Evolutionary conservation across 53 echinoderm and acorn worm genomes (phyloP), one percentile per base, ranked within the genome.

Genomic region (Pentamera pediparva): DNA sequence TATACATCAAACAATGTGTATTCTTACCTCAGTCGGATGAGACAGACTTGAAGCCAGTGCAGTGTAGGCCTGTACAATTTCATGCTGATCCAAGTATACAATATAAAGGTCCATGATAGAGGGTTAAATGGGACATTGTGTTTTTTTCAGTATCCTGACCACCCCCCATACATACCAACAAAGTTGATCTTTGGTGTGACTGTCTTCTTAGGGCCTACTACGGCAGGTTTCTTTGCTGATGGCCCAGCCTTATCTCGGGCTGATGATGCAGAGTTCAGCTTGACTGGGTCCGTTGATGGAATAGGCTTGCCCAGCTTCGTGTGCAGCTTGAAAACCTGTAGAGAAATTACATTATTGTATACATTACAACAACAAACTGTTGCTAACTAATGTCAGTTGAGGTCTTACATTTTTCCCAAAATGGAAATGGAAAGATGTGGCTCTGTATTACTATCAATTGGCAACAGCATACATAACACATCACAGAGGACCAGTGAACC

Each of bases 271-370:
- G 83, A 61, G 28, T 81, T 86, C 12, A 89, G 74, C 78, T 88
- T 87, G 53, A 98, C 82, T 6, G 98, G 98, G 49, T 98, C 98
- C 7, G 98, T 80, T 10, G 98, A 98, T 27, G 98, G 98, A 79
- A 98, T 98, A 36, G 91, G 98, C 56, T 98, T 98, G 8, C 98
- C 98, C 22, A 98, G 81, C 61, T 92, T 98, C 73, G 98, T 98
- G 76, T 98, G 91, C 2, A 98, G 79, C 61, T 98, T 98, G n/a
- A 91, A 67, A 5, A 98, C 98, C 98, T 98, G 64, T 1, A 3
- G 19, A 38, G n/a, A n/a, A n/a, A n/a, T n/a, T n/a, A n/a, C n/a
- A n/a, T n/a, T n/a, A n/a, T n/a, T n/a, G n/a, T n/a, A n/a, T n/a
- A n/a, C n/a, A n/a, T n/a, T n/a, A n/a, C n/a, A n/a, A n/a, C n/a